A percentile compares a stretch with the other conserved stretches of the same genome.
Evolutionary conservation across 2,888 invertebrate genomes (phyloP).

Genomic region (Plagodis pulveraria): DNA sequence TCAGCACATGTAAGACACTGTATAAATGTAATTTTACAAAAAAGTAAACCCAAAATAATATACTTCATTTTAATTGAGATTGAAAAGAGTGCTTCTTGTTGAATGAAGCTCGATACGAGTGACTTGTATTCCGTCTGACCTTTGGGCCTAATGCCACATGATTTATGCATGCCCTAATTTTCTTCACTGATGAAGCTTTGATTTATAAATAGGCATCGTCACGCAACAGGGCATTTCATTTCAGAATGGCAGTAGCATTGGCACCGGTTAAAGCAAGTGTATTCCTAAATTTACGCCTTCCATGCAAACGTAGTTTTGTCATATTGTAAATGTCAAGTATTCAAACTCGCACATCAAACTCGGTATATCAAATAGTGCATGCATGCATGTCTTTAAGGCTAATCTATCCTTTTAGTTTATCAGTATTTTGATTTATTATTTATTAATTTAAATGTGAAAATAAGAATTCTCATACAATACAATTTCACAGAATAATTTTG

Average conservation of each 20-base stretch:
- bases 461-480: no score
- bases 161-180: constrained; percentile 35
- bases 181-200: constrained; percentile 9
- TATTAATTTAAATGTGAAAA: no score
- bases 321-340: no score
- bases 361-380: no score
- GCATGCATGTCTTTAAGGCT: no score
- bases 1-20: constrained; percentile 56
- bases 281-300: no score
- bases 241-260: neutral
- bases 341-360: no score
- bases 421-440: no score
- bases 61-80: constrained; percentile 20
- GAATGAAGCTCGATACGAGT: constrained; percentile 2
- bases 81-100: neutral
- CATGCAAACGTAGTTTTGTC: no score
- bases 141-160: constrained; percentile 19
- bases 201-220: neutral
- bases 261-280: no score
- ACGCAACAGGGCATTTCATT: neutral
- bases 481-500: no score
- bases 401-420: no score
- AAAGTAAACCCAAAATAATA: constrained; percentile 17
- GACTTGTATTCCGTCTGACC: constrained; percentile 5
- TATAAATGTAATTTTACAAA: constrained; percentile 9